phyloP scores from a whole-genome alignment of 2,888 invertebrate species.

The Pyralis farinalis region DNA sequence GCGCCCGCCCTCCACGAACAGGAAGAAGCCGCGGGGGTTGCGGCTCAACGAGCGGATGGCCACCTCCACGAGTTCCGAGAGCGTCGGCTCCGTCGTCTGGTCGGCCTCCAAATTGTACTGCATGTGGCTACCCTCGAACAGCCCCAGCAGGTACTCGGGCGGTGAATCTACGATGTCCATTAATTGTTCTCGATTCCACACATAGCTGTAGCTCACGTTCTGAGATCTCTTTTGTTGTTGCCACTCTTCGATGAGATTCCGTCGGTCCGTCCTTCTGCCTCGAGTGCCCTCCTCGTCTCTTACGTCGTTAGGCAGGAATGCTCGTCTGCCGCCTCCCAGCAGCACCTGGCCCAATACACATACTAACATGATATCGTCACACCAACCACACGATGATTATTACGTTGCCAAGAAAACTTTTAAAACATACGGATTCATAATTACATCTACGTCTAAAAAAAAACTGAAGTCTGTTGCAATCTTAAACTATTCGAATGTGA shows the following conservation, averaged over 20 bases:
- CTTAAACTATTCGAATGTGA: too few species aligned
- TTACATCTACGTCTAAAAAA: too few species aligned
- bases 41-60: conserved; percentile 86
- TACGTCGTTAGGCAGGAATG: conserved; percentile 79
- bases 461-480: too few species aligned
- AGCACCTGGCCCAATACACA: conserved; percentile 73
- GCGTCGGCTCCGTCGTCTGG: conserved; percentile 47
- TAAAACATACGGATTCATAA: too few species aligned
- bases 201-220: conserved; percentile 65
- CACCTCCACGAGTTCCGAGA: conserved; percentile 74
- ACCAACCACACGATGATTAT: too few species aligned
- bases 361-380: too few species aligned
- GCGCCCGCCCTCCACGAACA: conserved; percentile 87
- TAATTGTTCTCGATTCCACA: conserved; percentile 82
- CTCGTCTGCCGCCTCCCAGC: conserved; percentile 86
- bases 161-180: conserved; percentile 48
- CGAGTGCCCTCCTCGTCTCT: conserved; percentile 73
- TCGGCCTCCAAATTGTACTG: conserved; percentile 83
- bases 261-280: conserved; percentile 78
- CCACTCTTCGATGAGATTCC: conserved; percentile 86
- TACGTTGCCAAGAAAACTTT: too few species aligned
- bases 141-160: conserved; percentile 83
- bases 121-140: conserved; percentile 83
- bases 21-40: conserved; percentile 85
- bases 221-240: conserved; percentile 55